A percentile compares a stretch with the other conserved stretches of the same genome.
Evolutionary conservation across 2,797 vertebrate genomes (phyloP).

Genomic region (Bradypodion ventrale): DNA sequence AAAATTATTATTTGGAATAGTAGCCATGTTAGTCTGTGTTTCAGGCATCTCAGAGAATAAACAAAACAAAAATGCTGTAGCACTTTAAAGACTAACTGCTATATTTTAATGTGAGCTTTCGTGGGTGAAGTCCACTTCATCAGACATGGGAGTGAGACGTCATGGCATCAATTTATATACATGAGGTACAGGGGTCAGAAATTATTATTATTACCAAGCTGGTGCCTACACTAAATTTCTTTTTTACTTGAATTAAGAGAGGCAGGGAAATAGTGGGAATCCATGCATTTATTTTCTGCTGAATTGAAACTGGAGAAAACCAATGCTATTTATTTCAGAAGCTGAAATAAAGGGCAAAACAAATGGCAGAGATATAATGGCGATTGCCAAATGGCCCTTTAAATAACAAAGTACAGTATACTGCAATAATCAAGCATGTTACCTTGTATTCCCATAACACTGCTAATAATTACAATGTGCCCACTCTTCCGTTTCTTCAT

Average conservation of each 20-base stretch:
- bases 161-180: too few relatives aligned
- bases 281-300: not conserved
- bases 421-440: constrained; percentile 21
- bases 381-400: not conserved
- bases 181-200: too few relatives aligned
- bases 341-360: not conserved
- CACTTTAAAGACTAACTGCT: too few relatives aligned
- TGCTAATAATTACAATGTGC: constrained; percentile 89
- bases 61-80: too few relatives aligned
- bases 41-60: too few relatives aligned
- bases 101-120: too few relatives aligned
- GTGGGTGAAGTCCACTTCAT: too few relatives aligned
- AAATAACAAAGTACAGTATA: not conserved
- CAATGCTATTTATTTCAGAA: too few relatives aligned
- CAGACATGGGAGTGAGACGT: too few relatives aligned
- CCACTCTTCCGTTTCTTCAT: constrained; percentile 88
- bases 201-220: too few relatives aligned
- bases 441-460: constrained; percentile 90
- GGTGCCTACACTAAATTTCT: not conserved
- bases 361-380: not conserved
- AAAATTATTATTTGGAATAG: too few relatives aligned
- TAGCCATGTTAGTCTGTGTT: too few relatives aligned
- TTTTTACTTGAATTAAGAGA: not conserved
- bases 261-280: not conserved
- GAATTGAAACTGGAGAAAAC: not conserved